phyloP scores from a whole-genome alignment of 2,113 vertebrate genomes.

The Sprattus sprattus region DNA sequence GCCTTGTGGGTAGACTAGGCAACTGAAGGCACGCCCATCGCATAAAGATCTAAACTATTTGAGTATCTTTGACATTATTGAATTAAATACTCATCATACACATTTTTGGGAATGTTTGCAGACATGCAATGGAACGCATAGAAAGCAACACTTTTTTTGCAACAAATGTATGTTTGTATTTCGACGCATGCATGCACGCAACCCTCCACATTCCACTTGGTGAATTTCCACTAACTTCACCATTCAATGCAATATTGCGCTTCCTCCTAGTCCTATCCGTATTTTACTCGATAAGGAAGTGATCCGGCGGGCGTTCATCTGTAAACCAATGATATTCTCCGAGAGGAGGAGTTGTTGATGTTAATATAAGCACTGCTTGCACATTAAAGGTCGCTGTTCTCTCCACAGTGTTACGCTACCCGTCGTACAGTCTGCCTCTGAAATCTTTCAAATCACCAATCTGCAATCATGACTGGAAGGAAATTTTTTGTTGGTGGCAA shows the following conservation, averaged over 20 bases:
- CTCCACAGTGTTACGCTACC: not conserved
- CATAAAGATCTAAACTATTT: not conserved
- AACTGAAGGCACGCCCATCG: not conserved
- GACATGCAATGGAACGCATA: not conserved
- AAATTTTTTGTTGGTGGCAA: slow-evolving; percentile 98
- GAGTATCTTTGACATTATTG: too few relatives aligned
- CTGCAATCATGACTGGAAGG: slow-evolving; percentile 80
- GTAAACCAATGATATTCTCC: slow-evolving; percentile 52
- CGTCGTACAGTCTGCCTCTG: not conserved
- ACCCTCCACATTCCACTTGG: not conserved
- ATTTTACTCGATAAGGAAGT: slow-evolving; percentile 8
- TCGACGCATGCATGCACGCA: too few relatives aligned
- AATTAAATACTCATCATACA: not conserved
- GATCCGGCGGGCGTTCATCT: slow-evolving; percentile 48
- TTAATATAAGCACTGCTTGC: slow-evolving; percentile 57
- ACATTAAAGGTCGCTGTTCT: not conserved
- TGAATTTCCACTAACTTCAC: not conserved
- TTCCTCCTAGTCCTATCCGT: not conserved
- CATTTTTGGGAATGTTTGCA: not conserved
- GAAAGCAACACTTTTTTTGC: not conserved
- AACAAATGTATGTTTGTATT: not conserved
- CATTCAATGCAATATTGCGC: not conserved
- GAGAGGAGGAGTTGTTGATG: slow-evolving; percentile 57
- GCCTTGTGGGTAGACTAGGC: not conserved
- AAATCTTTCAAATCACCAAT: not conserved